A percentile compares a stretch with the other conserved stretches of the same genome.
Evolutionary conservation across 2,797 vertebrate species (phyloP).

Genomic region (Botia almorhae): DNA sequence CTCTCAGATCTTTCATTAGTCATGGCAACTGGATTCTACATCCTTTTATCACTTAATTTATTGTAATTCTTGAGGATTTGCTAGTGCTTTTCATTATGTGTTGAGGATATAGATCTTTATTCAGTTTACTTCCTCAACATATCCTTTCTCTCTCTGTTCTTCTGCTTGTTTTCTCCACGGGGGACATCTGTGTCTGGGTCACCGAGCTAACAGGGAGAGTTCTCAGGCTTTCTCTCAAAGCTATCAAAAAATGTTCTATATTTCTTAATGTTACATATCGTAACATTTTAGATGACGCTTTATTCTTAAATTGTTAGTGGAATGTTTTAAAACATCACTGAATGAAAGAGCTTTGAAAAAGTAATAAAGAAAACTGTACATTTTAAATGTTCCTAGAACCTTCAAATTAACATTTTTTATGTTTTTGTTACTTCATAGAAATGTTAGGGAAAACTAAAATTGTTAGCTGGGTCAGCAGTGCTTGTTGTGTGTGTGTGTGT

Average conservation of each 20-base stretch:
- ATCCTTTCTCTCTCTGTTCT: constrained; percentile 52
- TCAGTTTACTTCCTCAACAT: not conserved
- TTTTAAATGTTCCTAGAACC: too few species aligned
- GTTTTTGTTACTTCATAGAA: too few species aligned
- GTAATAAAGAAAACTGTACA: too few species aligned
- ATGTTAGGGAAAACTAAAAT: too few species aligned
- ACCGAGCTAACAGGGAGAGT: not conserved
- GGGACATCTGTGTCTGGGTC: constrained; percentile 37
- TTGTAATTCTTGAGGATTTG: not conserved
- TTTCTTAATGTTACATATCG: too few species aligned
- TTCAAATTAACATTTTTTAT: too few species aligned
- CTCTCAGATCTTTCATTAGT: constrained; percentile 31
- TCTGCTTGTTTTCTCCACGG: constrained; percentile 36
- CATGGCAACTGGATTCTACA: not conserved
- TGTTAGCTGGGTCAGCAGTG: not conserved
- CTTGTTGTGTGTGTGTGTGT: constrained; percentile 13
- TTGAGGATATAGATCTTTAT: not conserved
- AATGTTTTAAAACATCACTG: too few species aligned
- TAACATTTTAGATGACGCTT: too few species aligned
- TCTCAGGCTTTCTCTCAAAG: too few species aligned
- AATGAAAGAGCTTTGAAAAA: too few species aligned
- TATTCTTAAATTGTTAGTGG: too few species aligned
- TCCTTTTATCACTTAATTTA: constrained; percentile 13
- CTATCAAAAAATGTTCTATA: too few species aligned
- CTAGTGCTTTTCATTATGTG: not conserved